Evolutionary conservation across 2,113 vertebrate genomes (phyloP), one percentile per base, ranked within the genome.

Genomic region (Rhabdornis inornatus): DNA sequence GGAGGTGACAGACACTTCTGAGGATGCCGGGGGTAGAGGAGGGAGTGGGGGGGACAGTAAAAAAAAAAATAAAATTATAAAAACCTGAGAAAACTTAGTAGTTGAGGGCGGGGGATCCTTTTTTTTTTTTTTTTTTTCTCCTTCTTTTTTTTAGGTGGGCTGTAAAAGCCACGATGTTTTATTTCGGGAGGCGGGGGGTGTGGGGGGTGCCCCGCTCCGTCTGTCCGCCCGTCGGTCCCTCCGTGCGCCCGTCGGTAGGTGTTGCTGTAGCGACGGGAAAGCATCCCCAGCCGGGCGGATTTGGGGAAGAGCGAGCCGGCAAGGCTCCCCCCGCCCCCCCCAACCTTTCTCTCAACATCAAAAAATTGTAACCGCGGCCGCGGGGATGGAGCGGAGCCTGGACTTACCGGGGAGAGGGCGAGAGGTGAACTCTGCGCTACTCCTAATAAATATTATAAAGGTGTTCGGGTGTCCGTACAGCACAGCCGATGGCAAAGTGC

Each of bases 231-330:
- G 72, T 65, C 66, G 37, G 94, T 91, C 89, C 76, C 30, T 84
- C 91, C 87, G 74, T 78, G 66, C 21, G 55, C 24, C 80, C 25
- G 94, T 89, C 91, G 81, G 96, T 95, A 96, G 96, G 96, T 94
- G 96, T 94, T 97, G 96, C 96, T 97, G 83, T 97, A 89, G 91
- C 81, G 91, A 96, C 93, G 60, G 91, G 59, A 85, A 96, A 95
- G 71, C 86, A 86, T 84, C 65, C 70, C 85, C 92, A 52, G 84
- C 44, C 87, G 30, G 65, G 80, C 25, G 52, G 82, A 79, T 89
- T 68, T 44, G 91, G 93, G 71, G 74, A 87, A 82, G 40, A 63
- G 49, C 64, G 60, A 89, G 44, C 57, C 80, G 74, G 49, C 53
- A 56, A 76, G 44, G 59, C 55, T 55, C 15, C n/a, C 50, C 49